Base-by-base conservation (phyloP, 2,888 invertebrate species). In the Rutpela maculata region DNA sequence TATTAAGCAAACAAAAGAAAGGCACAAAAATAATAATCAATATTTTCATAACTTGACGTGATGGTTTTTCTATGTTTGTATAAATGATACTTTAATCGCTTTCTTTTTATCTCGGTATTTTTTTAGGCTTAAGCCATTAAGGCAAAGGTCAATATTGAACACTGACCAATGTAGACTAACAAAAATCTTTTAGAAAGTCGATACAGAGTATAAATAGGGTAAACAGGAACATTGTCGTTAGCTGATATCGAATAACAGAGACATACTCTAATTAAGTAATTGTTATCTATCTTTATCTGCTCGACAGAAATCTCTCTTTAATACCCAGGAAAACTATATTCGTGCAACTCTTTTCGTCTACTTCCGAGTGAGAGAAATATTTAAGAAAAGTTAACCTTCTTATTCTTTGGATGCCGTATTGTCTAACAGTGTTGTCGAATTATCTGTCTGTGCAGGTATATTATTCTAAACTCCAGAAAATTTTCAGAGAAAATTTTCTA, bases 201-300 rank as follows among this genome's bases (percentile, higher is more conserved):
- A 5, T n/a, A 63, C 17, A 9, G 63, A 31, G n/a, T 5, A 63
- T 31, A 35, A 38, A 63, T 18, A 17, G 17, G 63, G 17, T 10
- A 22, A 31, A 35, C 62, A 31, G 22, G 1, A 26, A 31, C 26
- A 22, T 6, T 59, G 19, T 59, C 22, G 9, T 15, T 17, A n/a
- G 38, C 63, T n/a, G 17, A 31, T n/a, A 65, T 38, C 63, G 38
- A 65, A 38, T 38, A 38, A 65, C 38, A 17, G 38, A 65, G 38
- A 11, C 38, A 35, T 6, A 35, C n/a, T 17, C 6, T 63, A 35
- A 65, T 65, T 65, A 38, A 65, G 63, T 63, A 35, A 63, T 35
- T 63, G 63, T 17, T 18, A 63, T 35, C 17, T 63, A 17, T 63
- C 11, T 63, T 17, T 63, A 17, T 35, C 35, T n/a, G 35, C 18